Percentiles rank a stretch among this genome's conserved stretches.
Conservation (phyloP, 2,888 invertebrate genomes). For the Drosophila planitibia region DNA sequence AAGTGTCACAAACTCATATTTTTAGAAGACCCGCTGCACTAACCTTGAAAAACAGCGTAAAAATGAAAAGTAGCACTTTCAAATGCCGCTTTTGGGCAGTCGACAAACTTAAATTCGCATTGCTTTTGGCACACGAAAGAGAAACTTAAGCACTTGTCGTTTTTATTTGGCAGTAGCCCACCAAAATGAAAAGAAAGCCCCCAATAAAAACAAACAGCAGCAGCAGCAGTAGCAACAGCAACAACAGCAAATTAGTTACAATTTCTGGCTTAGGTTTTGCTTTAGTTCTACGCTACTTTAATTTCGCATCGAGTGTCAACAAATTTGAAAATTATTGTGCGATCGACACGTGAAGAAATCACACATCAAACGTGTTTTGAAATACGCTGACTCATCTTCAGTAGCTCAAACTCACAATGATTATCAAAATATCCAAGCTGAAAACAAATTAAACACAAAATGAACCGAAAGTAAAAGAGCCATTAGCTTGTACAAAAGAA, state of each 20-base stretch:
- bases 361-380: conserved; percentile 32
- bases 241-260: conserved; percentile 71
- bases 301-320: conserved; percentile 53
- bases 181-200: conserved; percentile 61
- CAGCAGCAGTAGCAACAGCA: conserved; percentile 25
- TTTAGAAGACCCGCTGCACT: conserved; percentile 10
- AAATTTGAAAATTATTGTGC: conserved; percentile 64
- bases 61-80: conserved; percentile 24
- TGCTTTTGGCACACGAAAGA: conserved; percentile 72
- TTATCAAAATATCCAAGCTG: conserved; percentile 29
- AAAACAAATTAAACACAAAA: conserved; percentile 44
- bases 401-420: conserved; percentile 44
- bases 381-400: conserved; percentile 47
- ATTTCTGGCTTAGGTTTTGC: conserved; percentile 68
- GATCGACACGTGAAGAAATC: conserved; percentile 39
- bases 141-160: conserved; percentile 64
- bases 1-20: conserved; percentile 38
- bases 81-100: conserved; percentile 37
- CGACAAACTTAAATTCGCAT: conserved; percentile 53
- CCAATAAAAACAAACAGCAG: conserved; percentile 25
- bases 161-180: conserved; percentile 39
- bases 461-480: conserved; percentile 65
- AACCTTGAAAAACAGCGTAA: conserved; percentile 58
- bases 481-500: conserved; percentile 70
- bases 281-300: conserved; percentile 78